Base-by-base conservation (phyloP, 64 coral and sea anemone genomes). In the Astreopora myriophthalma region DNA sequence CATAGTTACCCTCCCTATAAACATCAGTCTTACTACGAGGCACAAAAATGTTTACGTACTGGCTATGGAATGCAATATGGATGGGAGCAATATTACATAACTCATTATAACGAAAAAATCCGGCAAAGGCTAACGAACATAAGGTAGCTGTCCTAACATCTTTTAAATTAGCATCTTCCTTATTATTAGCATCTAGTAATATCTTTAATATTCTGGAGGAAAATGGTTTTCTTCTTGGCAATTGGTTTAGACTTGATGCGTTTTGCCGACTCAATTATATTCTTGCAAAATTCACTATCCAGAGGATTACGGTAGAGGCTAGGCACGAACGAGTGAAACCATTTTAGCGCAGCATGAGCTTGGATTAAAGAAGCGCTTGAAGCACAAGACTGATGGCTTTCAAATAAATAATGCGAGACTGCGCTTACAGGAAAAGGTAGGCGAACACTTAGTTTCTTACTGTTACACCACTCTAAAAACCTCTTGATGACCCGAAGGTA, bases 1-100 rank as follows among this genome's bases (percentile, higher is more conserved):
- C 84, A 33, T 44, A 88, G 38, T 88, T 88, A 17, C 88, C 74
- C 31, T 94, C 76, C 44, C 86, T 68, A 84, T 94, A 83, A 42
- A 58, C 23, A 89, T 94, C 86, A n/a, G 34, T 89, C 34, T 89
- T 89, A 73, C 51, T 22, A 44, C 79, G 37, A 71, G 86, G 85
- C 23, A 92, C 63, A n/a, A 86, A 93, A 27, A 87, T 87, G 5
- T 32, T 73, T 36, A 86, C 23, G 44, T 85, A 75, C 8, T 36
- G n/a, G 2, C 30, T 34, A 20, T 63, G 16, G 55, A 69, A 71
- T 38, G 86, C 51, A 24, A 93, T 49, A 69, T 93, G 91, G 0
- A 63, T 8, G 26, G 34, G 20, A 37, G 8, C 10, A 28, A 93
- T 79, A 52, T 86, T 75, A 23, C 51, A 61, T 14, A 93, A 20